A percentile compares a stretch with the other conserved stretches of the same genome.
Conservation (phyloP, 2,888 invertebrate species). For the Steromphala cineraria region DNA sequence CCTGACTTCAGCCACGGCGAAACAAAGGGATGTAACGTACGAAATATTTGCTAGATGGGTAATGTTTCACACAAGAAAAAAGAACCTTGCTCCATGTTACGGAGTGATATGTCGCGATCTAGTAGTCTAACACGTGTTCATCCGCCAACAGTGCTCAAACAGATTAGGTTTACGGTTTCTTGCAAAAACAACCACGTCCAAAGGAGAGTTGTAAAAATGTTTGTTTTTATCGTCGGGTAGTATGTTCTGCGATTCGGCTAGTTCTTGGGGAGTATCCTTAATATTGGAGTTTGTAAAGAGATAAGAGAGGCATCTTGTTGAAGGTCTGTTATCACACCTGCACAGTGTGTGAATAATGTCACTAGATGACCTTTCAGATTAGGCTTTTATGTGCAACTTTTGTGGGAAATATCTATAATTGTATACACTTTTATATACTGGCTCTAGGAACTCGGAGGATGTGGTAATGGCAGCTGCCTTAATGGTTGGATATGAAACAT, state of each 20-base stretch:
- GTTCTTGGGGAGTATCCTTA: background rate
- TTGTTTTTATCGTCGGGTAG: background rate
- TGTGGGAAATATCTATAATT: background rate
- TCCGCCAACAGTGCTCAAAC: background rate
- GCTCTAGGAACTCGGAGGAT: background rate
- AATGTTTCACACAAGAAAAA: background rate
- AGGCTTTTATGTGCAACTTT: background rate
- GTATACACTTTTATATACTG: background rate
- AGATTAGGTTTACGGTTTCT: background rate
- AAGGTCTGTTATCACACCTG: background rate
- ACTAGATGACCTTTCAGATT: background rate
- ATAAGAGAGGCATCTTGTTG: background rate
- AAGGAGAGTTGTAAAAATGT: background rate
- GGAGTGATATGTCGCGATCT: background rate
- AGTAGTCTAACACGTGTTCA: background rate
- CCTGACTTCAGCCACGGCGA: background rate
- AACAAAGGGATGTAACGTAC: background rate
- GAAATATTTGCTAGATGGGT: background rate
- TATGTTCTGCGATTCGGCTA: background rate
- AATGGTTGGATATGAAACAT: too few species aligned
- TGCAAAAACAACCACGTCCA: constrained; percentile 4
- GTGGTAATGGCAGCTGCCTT: too few species aligned
- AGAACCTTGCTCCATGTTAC: background rate
- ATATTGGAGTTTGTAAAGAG: background rate
- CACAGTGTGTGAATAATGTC: background rate